Evolutionary conservation across 2,888 invertebrate genomes (phyloP).

Genomic region (Anthoptus insignis): DNA sequence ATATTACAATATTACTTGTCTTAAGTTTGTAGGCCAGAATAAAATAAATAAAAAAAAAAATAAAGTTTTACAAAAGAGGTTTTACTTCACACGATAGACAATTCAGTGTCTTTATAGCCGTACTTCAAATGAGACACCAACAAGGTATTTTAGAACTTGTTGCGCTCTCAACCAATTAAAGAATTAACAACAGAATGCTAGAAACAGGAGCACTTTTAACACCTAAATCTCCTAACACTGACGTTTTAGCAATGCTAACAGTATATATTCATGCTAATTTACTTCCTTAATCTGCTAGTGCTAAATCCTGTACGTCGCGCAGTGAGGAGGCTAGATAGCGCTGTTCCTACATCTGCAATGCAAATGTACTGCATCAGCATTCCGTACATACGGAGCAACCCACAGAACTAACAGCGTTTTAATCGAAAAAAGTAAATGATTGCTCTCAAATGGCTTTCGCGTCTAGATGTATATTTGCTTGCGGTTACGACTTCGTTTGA

Average conservation of each 20-base stretch:
- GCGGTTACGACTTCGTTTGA: background rate
- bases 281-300: constrained; percentile 65
- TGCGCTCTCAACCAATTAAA: too few species aligned
- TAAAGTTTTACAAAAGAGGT: too few species aligned
- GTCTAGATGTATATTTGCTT: background rate
- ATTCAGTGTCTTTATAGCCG: too few species aligned
- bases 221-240: background rate
- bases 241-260: constrained; percentile 6
- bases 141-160: too few species aligned
- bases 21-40: too few species aligned
- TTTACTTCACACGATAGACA: too few species aligned
- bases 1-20: too few species aligned
- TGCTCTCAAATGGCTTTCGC: background rate
- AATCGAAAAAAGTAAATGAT: constrained; percentile 15
- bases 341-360: constrained; percentile 70
- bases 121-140: too few species aligned
- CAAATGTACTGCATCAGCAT: constrained; percentile 68
- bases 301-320: constrained; percentile 64
- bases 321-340: constrained; percentile 57
- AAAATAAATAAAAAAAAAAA: too few species aligned
- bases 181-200: too few species aligned
- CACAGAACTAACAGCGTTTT: constrained; percentile 14
- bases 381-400: constrained; percentile 44
- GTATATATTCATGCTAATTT: constrained; percentile 62
- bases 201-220: background rate